Percentiles rank a stretch among this genome's conserved stretches.
Evolutionary conservation across 2,113 vertebrate genomes (phyloP).

Genomic region (Brachyhypopomus occidentalis): DNA sequence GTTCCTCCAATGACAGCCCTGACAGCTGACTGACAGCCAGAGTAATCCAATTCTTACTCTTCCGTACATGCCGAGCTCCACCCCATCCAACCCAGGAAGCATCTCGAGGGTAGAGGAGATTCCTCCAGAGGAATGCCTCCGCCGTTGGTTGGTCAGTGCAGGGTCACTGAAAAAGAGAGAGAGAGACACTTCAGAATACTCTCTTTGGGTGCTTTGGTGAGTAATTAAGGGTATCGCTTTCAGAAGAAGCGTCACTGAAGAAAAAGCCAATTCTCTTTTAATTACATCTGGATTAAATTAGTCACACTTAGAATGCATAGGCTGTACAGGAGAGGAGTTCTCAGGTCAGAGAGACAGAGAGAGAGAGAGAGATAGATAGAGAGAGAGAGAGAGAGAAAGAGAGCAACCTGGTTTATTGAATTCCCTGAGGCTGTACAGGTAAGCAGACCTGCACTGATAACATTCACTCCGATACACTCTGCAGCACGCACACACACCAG

Average conservation of each 20-base stretch:
- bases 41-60: slow-evolving; percentile 74
- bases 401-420: too few species aligned
- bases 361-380: not conserved
- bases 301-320: not conserved
- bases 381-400: not conserved
- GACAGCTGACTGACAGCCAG: too few species aligned
- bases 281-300: slow-evolving; percentile 8
- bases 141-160: slow-evolving; percentile 84
- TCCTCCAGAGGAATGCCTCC: slow-evolving; percentile 90
- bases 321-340: not conserved
- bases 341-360: slow-evolving; percentile 8
- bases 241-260: not conserved
- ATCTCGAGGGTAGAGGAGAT: slow-evolving; percentile 86
- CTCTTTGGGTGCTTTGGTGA: not conserved
- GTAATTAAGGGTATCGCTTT: not conserved
- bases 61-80: slow-evolving; percentile 89
- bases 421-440: not conserved
- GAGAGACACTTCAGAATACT: not conserved
- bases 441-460: not conserved
- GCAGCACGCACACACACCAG: not conserved
- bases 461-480: not conserved
- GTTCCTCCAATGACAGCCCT: not conserved
- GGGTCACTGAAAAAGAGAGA: slow-evolving; percentile 78
- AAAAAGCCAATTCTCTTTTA: not conserved
- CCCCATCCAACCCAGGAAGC: slow-evolving; percentile 90